A percentile compares a stretch with the other conserved stretches of the same genome.
Conservation (phyloP, 2,113 vertebrate genomes). For the Chaetops frenatus region DNA sequence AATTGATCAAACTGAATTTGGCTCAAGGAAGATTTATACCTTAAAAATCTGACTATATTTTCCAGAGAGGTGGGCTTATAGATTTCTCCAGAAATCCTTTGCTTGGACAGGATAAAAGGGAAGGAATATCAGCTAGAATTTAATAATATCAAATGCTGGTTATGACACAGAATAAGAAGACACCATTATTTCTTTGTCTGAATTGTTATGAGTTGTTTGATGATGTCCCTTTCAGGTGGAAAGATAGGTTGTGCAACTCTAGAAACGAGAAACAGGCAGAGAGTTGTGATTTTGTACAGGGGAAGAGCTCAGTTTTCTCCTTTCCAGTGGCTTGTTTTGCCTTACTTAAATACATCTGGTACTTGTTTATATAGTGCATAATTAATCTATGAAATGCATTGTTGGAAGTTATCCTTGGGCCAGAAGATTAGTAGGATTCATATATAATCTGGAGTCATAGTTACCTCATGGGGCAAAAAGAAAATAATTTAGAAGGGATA, state of each 20-base stretch:
- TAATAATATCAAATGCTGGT: not conserved
- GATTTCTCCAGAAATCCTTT: not conserved
- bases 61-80: not conserved
- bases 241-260: not conserved
- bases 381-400: conserved; percentile 21
- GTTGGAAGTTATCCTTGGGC: conserved; percentile 25
- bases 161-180: not conserved
- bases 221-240: not conserved
- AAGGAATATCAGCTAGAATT: not conserved
- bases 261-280: not conserved
- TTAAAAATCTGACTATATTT: not conserved
- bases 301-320: not conserved
- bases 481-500: not conserved
- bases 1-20: not conserved
- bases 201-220: not conserved
- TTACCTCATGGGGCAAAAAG: not conserved
- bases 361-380: not conserved
- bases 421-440: conserved; percentile 24
- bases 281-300: not conserved
- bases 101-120: not conserved
- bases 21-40: not conserved
- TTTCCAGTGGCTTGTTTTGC: not conserved
- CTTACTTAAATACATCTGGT: conserved; percentile 19
- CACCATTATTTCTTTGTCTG: not conserved
- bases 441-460: not conserved